These are phyloP conservation scores for Drosophila testacea DNA, from an alignment of 2,888 invertebrate genomes.

Conservation along the genomic window DNA sequence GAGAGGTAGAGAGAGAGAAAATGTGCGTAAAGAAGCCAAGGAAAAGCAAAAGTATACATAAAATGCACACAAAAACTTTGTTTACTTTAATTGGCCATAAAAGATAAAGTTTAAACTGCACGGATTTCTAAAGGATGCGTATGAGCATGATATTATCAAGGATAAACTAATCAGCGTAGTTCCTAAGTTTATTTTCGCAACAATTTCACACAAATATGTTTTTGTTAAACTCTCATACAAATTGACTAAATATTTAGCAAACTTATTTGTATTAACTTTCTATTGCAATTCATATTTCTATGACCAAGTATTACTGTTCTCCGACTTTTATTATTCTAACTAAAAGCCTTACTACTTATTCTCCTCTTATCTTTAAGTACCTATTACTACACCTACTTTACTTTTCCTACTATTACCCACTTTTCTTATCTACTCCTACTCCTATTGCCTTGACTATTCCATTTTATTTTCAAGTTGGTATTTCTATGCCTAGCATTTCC, in stretches of 20 bases:
- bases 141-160: slow-evolving; percentile 8
- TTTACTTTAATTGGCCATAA: slow-evolving; percentile 32
- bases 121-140: slow-evolving; percentile 6
- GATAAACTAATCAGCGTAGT: slow-evolving; percentile 9
- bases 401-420: too few species aligned
- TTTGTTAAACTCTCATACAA: not conserved
- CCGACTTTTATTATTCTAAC: not conserved
- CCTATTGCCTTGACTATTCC: not conserved
- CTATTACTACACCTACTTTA: not conserved
- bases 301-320: not conserved
- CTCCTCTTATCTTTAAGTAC: not conserved
- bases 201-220: not conserved
- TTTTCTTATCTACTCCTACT: not conserved
- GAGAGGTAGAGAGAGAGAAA: not conserved
- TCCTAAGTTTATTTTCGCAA: not conserved
- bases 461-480: not conserved
- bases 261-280: not conserved
- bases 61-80: slow-evolving; percentile 20
- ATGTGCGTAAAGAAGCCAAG: too few species aligned
- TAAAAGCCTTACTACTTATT: not conserved
- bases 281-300: not conserved
- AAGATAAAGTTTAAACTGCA: slow-evolving; percentile 13
- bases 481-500: not conserved
- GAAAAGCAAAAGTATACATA: slow-evolving; percentile 11
- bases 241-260: not conserved